Base-by-base conservation (phyloP, 2,113 vertebrate species). In the Parus major region DNA sequence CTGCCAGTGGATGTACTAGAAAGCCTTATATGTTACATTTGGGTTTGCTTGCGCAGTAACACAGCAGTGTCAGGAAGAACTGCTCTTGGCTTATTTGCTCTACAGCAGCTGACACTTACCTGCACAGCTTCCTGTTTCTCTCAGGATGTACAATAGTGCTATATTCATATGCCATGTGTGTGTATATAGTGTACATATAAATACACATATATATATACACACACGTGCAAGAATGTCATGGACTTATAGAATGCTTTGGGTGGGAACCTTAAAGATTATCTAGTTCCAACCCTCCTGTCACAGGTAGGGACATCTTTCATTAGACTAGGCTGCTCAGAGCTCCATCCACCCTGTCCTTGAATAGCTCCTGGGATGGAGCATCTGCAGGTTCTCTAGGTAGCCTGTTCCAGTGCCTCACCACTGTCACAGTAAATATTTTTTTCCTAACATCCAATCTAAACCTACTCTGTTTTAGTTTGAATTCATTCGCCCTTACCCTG, bases 1-100 rank as follows among this genome's bases (percentile, higher is more conserved):
- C 90, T 96, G 95, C 90, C 95, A 97, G 92, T 65, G 88, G 82
- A 90, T 92, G 79, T 49, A 88, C 77, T 88, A 88, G 76, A 90
- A 92, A 88, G 72, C 88, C 69, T 90, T 75, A 83, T 11, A 5
- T 56, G 39, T 86, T 90, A 88, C 42, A 46, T 83, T 90, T 88
- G 76, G 69, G 88, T 90, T 94, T 95, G 65, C 86, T 83, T 49
- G 60, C 6, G 16, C 60, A 36, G 83, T 56, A 92, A 61, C 69
- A 61, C 9, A 42, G 71, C 66, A 84, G 46, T 39, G 42, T 57
- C 86, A 84, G 90, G 72, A 95, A 90, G 82, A 86, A 75, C 29
- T 0, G 5, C 76, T 90, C 59, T 29, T 4, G 3, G 65, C 36
- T 73, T 72, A 78, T 68, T 83, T 75, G 65, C 53, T 71, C 29